Evolutionary conservation across 1,140 invertebrate genomes (phyloP).

Genomic region (Drosophila albomicans): DNA sequence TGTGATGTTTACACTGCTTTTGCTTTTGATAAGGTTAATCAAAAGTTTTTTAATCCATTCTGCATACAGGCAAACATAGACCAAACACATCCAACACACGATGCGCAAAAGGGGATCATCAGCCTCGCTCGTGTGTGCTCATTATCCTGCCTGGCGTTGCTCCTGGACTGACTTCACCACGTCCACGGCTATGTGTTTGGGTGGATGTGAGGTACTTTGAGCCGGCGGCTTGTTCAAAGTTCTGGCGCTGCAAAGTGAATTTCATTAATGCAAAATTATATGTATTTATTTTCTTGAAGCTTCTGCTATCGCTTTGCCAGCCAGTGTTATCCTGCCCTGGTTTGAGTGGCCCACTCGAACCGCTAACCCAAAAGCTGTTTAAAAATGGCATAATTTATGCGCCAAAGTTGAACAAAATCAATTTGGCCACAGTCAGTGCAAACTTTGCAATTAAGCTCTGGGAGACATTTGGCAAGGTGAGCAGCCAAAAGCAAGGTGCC

Average conservation of each 20-base stretch:
- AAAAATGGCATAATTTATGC: conserved; percentile 79
- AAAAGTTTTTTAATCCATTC: conserved; percentile 84
- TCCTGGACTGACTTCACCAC: not conserved
- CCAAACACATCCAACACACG: conserved; percentile 21
- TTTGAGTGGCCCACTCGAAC: conserved; percentile 1
- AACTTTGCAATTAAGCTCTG: conserved; percentile 77
- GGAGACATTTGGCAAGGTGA: conserved; percentile 77
- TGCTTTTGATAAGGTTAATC: conserved; percentile 84
- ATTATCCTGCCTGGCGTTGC: conserved; percentile 65
- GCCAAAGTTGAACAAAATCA: conserved; percentile 76
- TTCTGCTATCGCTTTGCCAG: conserved; percentile 18
- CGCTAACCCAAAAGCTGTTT: conserved; percentile 46
- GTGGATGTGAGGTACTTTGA: conserved; percentile 48
- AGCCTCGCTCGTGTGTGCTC: conserved; percentile 72
- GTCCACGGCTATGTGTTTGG: not conserved
- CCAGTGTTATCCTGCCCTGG: not conserved
- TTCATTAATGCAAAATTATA: conserved; percentile 82
- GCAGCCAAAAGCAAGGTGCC: conserved; percentile 44
- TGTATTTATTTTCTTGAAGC: conserved; percentile 74
- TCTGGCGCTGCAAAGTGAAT: conserved; percentile 72
- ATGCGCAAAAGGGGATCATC: conserved; percentile 49
- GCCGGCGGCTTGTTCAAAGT: conserved; percentile 72
- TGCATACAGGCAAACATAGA: conserved; percentile 79
- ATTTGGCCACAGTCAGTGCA: conserved; percentile 66
- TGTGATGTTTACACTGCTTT: conserved; percentile 79